Conservation (phyloP, 2,797 vertebrate species). For the Xiphorhynchus erythropygius region DNA sequence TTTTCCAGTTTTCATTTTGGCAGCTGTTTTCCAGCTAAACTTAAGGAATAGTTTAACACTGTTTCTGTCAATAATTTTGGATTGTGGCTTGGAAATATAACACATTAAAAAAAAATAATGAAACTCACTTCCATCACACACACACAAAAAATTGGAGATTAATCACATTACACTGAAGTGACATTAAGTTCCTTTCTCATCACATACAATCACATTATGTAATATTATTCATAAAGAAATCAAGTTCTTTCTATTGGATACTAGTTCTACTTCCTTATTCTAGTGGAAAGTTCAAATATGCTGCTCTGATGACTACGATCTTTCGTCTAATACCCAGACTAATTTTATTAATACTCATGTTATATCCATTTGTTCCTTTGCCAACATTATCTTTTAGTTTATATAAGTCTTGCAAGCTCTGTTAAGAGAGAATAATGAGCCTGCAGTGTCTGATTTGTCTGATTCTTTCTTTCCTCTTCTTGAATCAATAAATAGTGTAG, state of each 20-base stretch:
- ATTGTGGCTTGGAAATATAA: not conserved
- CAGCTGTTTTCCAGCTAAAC: not conserved
- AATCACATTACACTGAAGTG: not conserved
- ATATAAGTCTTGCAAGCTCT: not conserved
- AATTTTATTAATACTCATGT: not conserved
- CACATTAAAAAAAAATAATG: not conserved
- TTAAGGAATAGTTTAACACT: not conserved
- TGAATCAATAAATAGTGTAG: not conserved
- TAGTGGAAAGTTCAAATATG: not conserved
- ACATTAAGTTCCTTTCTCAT: not conserved
- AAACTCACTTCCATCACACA: not conserved
- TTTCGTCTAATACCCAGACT: not conserved
- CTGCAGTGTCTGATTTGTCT: not conserved
- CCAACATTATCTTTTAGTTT: not conserved
- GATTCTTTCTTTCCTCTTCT: not conserved
- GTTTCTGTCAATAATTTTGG: not conserved
- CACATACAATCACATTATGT: not conserved
- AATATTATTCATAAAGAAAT: not conserved
- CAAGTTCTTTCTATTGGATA: not conserved
- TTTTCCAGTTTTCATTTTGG: not conserved
- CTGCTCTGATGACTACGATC: not conserved
- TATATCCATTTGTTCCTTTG: not conserved
- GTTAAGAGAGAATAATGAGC: not conserved
- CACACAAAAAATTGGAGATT: not conserved
- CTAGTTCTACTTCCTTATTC: not conserved